Evolutionary conservation across 37 sponge, comb jelly and placozoan species (phyloP), one percentile per base, ranked within the genome.

Genomic region (Spongilla lacustris): DNA sequence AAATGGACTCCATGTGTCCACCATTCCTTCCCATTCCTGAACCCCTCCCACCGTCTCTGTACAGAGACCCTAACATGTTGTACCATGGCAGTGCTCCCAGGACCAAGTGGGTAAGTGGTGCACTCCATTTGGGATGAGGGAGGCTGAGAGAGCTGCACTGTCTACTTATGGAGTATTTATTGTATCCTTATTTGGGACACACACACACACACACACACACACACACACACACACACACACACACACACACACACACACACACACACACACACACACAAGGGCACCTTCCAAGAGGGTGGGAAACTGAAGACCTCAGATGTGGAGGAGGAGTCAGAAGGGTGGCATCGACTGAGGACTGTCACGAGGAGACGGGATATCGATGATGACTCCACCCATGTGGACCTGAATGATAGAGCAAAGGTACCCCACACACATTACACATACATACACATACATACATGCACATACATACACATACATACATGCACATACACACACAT

Each of bases 251-350:
- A 58, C 58, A 58, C 58, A 58, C 58, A 58, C 58, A 58, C 58
- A 58, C 58, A 58, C 58, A 58, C 58, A 58, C 58, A 17, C 58
- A 58, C 58, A 58, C 58, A 58, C 58, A 6, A 58, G 58, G 58
- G 58, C 11, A 0, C 58, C 21, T 58, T 58, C 58, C 58, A 10
- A 58, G 58, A 58, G 58, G 58, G 14, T 10, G 58, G 58, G 11
- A 58, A 58, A 58, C 58, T 58, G 19, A 32, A 33, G 32, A 66
- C 30, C 23, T 66, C 88, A 0, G 81, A 87, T 34, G 82, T 87
- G 27, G 82, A 67, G n/a, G 88, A 87, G 70, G 88, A 87, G 49
- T 74, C 81, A 48, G 82, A 87, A 1, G 88, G 88, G 0, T 87
- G 88, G 88, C 76, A 32, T 34, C 38, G 88, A 38, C 77, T 87